phyloP scores from a whole-genome alignment of 2,113 vertebrate species.

The Oxyruncus cristatus region DNA sequence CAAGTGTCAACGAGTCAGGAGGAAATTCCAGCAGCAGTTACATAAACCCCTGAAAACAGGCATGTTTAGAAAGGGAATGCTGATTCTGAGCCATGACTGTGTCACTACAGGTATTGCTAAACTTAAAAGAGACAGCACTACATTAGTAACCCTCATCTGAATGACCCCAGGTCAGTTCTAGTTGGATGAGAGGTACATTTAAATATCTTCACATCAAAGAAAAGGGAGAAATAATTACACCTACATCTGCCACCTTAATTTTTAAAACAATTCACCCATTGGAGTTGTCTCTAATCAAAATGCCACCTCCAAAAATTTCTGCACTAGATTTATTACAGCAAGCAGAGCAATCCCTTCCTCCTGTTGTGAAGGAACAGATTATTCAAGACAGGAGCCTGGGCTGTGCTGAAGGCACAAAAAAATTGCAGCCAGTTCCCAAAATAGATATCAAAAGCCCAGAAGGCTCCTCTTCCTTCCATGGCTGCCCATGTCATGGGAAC shows the following conservation, averaged over 20 bases:
- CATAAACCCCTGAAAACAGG: not conserved
- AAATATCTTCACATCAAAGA: not conserved
- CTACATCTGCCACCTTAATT: not conserved
- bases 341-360: not conserved
- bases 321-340: not conserved
- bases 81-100: not conserved
- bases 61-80: not conserved
- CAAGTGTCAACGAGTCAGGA: slow-evolving; percentile 34
- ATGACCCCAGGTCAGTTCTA: slow-evolving; percentile 7
- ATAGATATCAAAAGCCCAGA: not conserved
- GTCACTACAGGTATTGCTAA: not conserved
- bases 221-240: not conserved
- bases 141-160: not conserved
- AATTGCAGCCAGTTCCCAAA: slow-evolving; percentile 1
- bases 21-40: slow-evolving; percentile 27
- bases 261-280: not conserved
- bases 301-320: not conserved
- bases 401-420: not conserved
- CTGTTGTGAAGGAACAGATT: not conserved
- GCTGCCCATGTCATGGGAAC: not conserved
- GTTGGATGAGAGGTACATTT: not conserved
- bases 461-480: not conserved
- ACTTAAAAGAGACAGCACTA: not conserved
- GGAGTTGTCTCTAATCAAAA: not conserved
- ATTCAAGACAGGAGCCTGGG: not conserved